Conservation (phyloP, 2,113 vertebrate species). For the Sapajus apella region DNA sequence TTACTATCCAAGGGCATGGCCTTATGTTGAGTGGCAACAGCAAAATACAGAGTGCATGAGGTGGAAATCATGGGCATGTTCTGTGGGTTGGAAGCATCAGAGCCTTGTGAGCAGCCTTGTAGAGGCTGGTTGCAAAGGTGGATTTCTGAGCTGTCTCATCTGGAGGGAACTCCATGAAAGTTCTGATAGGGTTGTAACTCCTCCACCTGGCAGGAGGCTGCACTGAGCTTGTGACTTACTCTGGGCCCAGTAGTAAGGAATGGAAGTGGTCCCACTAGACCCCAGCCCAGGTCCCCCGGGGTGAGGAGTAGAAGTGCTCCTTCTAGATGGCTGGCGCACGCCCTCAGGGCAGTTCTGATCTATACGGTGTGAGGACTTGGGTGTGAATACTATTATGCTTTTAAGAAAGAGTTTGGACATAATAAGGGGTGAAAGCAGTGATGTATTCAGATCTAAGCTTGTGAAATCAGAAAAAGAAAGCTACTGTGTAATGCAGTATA, state of each 20-base stretch:
- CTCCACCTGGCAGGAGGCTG: background rate
- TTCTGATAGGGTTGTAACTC: background rate
- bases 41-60: background rate
- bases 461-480: background rate
- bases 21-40: background rate
- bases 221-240: background rate
- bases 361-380: background rate
- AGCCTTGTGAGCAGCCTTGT: too few relatives aligned
- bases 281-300: fast-evolving
- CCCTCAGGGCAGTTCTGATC: background rate
- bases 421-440: background rate
- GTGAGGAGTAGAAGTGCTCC: background rate
- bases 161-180: background rate
- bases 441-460: background rate
- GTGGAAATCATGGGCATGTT: too few relatives aligned
- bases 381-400: background rate
- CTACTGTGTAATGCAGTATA: fast-evolving
- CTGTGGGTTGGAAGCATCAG: too few relatives aligned
- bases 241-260: background rate
- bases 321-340: background rate
- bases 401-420: background rate
- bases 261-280: background rate
- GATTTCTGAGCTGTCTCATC: background rate
- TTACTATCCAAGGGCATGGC: background rate
- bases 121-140: background rate